These are phyloP conservation scores for Yponomeuta sedellus DNA, from an alignment of 2,888 invertebrate species.

Conservation along the genomic window DNA sequence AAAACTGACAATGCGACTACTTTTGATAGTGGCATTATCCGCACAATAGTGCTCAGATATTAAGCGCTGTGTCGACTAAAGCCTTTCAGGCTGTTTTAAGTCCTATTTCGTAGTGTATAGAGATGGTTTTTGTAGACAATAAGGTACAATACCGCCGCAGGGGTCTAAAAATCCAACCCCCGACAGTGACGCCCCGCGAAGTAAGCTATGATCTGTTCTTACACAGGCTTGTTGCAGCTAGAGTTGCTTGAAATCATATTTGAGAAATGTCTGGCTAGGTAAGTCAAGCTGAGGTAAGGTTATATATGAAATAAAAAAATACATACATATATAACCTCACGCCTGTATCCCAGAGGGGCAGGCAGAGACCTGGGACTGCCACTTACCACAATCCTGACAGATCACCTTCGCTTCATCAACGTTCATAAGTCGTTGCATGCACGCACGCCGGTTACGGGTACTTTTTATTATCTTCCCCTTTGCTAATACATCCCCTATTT, in stretches of 20 bases:
- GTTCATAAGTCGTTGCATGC: too few species aligned
- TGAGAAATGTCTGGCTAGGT: too few species aligned
- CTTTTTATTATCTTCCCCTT: too few species aligned
- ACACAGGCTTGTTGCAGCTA: slow-evolving; percentile 48
- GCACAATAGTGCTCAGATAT: slow-evolving; percentile 68
- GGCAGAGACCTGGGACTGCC: too few species aligned
- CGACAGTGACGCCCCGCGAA: slow-evolving; percentile 71
- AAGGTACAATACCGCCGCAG: slow-evolving; percentile 58
- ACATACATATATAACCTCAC: too few species aligned
- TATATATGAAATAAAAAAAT: too few species aligned
- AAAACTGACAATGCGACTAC: slow-evolving; percentile 54
- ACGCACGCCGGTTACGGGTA: too few species aligned
- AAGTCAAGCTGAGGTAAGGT: too few species aligned
- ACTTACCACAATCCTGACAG: too few species aligned
- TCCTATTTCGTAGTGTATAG: slow-evolving; percentile 33
- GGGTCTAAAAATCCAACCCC: slow-evolving; percentile 69
- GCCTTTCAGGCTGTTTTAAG: slow-evolving; percentile 33
- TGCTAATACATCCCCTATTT: too few species aligned
- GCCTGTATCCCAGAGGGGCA: too few species aligned
- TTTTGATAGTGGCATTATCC: slow-evolving; percentile 72
- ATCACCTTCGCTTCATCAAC: too few species aligned
- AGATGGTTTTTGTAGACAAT: slow-evolving; percentile 36
- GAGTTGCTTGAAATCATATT: slow-evolving; percentile 4
- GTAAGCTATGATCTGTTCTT: slow-evolving; percentile 73
- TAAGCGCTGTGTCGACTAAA: slow-evolving; percentile 62